Base-by-base conservation (phyloP, 2,113 vertebrate species). In the Alethe diademata region DNA sequence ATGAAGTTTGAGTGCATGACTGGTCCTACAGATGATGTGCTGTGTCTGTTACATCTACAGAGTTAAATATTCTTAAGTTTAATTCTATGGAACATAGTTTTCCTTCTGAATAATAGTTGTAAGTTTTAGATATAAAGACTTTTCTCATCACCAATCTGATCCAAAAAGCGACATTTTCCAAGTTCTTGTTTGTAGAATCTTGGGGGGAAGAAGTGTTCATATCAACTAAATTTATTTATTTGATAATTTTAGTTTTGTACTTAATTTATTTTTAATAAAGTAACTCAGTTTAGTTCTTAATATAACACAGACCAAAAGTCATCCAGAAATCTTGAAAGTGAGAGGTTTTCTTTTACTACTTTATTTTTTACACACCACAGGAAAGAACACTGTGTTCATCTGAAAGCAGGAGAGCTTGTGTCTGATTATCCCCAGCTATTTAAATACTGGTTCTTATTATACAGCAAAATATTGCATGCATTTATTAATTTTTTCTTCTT, bases 401-500 rank as follows among this genome's bases (percentile, higher is more conserved):
- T 86, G 54, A 36, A 92, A 64, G 22, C 60, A 86, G 36, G 58
- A 66, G 67, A 86, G 51, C 78, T 81, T 86, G 47, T 66, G 47
- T 38, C 56, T 94, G 71, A 88, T 96, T 86, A 83, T 45, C 67
- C 71, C 78, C 87, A 83, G 56, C 36, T 86, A 74, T 80, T 96
- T 86, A 94, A 91, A 93, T 51, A 88, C 61, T 62, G 38, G 42
- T 56, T 76, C 78, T 85, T 92, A 78, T 84, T 89, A 92, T 61
- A 56, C 53, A 72, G 45, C 28, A 72, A 96, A 95, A 64, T 86
- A 86, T 53, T 76, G 64, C 47, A 62, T 90, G 8, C 51, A 70
- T 93, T 82, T 82, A 86, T 93, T 95, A 10, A 45, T 83, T 80
- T 94, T 96, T 78, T 87, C 29, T 91, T 73, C 31, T 86, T 79